Evolutionary conservation across 2,113 vertebrate genomes (phyloP), one percentile per base, ranked within the genome.

Genomic region (Sylvilagus bachmani): DNA sequence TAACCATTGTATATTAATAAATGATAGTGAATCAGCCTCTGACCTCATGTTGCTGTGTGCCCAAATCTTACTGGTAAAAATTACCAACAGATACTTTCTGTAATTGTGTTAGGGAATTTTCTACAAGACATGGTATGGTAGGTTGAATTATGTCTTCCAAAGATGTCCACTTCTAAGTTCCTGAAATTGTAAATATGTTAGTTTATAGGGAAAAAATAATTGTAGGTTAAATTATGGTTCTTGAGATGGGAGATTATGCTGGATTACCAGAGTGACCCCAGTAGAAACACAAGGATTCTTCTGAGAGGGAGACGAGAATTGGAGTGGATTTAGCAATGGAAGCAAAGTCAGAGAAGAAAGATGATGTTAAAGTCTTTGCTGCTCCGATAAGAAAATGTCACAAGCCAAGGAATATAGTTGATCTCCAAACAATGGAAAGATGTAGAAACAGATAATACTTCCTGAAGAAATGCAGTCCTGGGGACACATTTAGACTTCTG

Each of bases 1-100:
- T 87, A 66, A 83, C 51, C 6, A 16, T 19, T 91, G 77, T 86
- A 83, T 3, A n/a, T 84, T 53, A 81, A 49, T 81, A 90, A 90
- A 73, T 25, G 19, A 2, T 69, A 91, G 53, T 95, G 38, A 86
- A 67, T 86, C 44, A 67, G 1, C 66, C 79, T 49, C 14, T 88
- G 16, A 66, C 5, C 62, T 85, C n/a, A 55, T 88, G 6, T 29
- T 86, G 22, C 17, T 86, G 8, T 71, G 6, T 53, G 36, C 3
- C 82, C 14, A 93, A 25, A 58, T 14, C 6, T 38, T 73, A 31
- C 14, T 64, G 49, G 49, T 73, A 62, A 88, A 33, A 75, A 33
- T 90, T 93, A 62, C 7, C 31, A 53, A 17, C 1, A 90, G 38
- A 49, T 0, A 13, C 94, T 21, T 89, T 94, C 36, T 78, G n/a